Conservation (phyloP, 1,140 invertebrate species). For the Papilio aristodemus region DNA sequence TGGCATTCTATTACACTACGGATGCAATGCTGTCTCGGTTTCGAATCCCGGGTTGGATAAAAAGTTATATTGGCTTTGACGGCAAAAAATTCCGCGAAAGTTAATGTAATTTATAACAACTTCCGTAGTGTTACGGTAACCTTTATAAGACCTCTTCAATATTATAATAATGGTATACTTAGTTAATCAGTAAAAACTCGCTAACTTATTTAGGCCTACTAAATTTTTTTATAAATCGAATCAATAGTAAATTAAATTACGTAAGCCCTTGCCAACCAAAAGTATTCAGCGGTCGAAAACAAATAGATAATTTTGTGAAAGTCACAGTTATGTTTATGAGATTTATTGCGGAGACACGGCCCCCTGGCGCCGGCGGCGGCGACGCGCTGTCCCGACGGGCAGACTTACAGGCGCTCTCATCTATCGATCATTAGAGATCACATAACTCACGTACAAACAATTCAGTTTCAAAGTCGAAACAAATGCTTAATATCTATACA, state of each 20-base stretch:
- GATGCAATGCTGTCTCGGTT: too few relatives aligned
- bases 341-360: constrained; percentile 53
- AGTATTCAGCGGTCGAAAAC: constrained; percentile 16
- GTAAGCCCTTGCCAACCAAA: background rate
- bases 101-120: too few relatives aligned
- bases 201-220: background rate
- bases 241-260: background rate
- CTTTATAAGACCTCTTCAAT: too few relatives aligned
- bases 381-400: constrained; percentile 66
- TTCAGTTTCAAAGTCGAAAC: background rate
- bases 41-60: too few relatives aligned
- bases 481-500: background rate
- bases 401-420: constrained; percentile 55
- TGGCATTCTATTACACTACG: too few relatives aligned
- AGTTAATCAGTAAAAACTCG: too few relatives aligned
- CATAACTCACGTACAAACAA: constrained; percentile 16
- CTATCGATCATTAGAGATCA: constrained; percentile 64
- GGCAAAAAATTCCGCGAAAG: too few relatives aligned
- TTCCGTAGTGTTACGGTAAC: too few relatives aligned
- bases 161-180: too few relatives aligned
- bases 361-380: constrained; percentile 64
- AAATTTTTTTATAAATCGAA: background rate
- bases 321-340: constrained; percentile 50
- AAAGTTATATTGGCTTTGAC: too few relatives aligned
- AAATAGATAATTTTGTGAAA: constrained; percentile 37